Base-by-base conservation (phyloP, 2,888 invertebrate genomes). In the Apamea anceps region DNA sequence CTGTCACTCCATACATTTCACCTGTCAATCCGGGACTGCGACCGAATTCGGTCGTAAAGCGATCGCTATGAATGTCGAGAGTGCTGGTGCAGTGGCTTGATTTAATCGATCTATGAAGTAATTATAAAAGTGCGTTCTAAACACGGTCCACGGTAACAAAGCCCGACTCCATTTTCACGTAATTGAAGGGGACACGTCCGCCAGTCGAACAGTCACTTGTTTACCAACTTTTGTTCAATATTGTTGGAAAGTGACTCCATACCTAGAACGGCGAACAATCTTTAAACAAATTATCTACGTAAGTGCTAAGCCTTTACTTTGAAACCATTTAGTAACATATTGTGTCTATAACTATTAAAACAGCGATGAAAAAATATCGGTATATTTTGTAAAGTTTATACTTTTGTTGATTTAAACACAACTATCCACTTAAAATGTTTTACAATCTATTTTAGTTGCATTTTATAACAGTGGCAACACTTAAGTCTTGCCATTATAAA, bases 111-210 rank as follows among this genome's bases (percentile, higher is more conserved):
- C 80, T 79, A 88, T 87, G 82, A 75, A 83, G 85, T 90, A 91
- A 90, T 88, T 89, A 86, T 71, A 80, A 84, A 86, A 85, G 70
- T 77, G 78, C 82, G 80, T 80, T 70, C 75, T 81, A 83, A 92
- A 90, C 88, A 90, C 76, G 76, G 85, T 86, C 87, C 87, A 89
- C 73, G 79, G 85, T 87, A 88, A 89, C 85, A 89, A 90, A 91
- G 87, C 89, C 88, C 86, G 89, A 87, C 83, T 90, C 88, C 89
- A 88, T 91, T 93, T 92, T 91, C 91, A 82, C 88, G 86, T 93
- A 94, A 94, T 95, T 93, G 91, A 91, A 94, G 91, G 91, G 91
- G 92, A 92, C 93, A 90, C 91, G 89, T 90, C 37, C 37, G 37
- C 37, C 37, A 37, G 37, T 37, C 37, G 37, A 91, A 90, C 91